A percentile compares a stretch with the other conserved stretches of the same genome.
Conservation (phyloP, 2,113 vertebrate genomes). For the Ammospiza caudacuta region DNA sequence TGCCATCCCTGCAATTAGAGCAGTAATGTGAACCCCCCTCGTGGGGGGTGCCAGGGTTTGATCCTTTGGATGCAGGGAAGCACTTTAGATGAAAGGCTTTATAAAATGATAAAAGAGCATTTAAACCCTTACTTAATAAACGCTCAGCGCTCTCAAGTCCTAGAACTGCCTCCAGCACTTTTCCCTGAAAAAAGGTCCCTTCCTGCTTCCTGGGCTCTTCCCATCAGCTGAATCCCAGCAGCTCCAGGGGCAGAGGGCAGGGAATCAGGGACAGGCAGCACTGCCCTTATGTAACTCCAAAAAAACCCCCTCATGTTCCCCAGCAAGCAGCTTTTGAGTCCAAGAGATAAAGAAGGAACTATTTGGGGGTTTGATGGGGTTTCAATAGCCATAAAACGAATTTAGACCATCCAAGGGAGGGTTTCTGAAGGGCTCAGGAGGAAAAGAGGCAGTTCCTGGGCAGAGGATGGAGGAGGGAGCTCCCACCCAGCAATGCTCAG, state of each 20-base stretch:
- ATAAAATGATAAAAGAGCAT: slow-evolving; percentile 5
- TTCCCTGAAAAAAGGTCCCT: not conserved
- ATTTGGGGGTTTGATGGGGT: not conserved
- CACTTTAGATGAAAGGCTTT: slow-evolving; percentile 36
- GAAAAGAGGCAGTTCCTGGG: not conserved
- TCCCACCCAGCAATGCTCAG: not conserved
- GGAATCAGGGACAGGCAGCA: not conserved
- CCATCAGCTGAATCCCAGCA: not conserved
- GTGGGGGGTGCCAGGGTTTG: not conserved
- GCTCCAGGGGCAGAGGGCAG: not conserved
- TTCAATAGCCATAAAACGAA: not conserved
- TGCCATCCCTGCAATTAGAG: not conserved
- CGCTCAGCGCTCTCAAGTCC: not conserved
- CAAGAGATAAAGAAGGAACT: not conserved
- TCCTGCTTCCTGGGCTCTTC: not conserved
- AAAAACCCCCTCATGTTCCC: rapidly evolving
- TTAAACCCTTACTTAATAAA: slow-evolving; percentile 33
- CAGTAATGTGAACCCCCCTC: not conserved
- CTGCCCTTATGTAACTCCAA: not conserved
- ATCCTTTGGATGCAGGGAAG: not conserved
- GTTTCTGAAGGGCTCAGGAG: not conserved
- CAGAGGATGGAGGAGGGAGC: not conserved
- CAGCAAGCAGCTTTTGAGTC: not conserved
- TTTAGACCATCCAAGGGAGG: not conserved
- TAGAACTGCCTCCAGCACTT: not conserved